A percentile compares a stretch with the other conserved stretches of the same genome.
Evolutionary conservation across 2,113 vertebrate genomes (phyloP).

Genomic region (Labeo rohita): DNA sequence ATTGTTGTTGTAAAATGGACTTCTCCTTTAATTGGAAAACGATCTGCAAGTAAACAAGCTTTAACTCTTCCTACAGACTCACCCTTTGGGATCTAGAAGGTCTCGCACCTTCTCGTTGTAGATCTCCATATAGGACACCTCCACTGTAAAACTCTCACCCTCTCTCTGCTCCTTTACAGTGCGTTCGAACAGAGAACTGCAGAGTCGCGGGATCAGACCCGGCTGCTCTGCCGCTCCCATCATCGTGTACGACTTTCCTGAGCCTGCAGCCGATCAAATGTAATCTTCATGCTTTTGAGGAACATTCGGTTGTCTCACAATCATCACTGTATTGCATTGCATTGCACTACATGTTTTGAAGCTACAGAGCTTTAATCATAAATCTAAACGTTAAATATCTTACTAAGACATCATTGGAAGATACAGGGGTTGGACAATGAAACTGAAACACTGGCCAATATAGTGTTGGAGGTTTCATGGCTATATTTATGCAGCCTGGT

Average conservation of each 20-base stretch:
- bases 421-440: too few relatives aligned
- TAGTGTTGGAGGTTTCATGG: too few relatives aligned
- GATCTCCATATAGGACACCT: constrained; percentile 99
- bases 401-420: too few relatives aligned
- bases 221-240: constrained; percentile 95
- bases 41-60: background rate
- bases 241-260: constrained; percentile 97
- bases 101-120: constrained; percentile 98
- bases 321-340: background rate
- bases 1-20: too few relatives aligned
- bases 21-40: background rate
- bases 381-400: background rate
- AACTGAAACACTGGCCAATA: too few relatives aligned
- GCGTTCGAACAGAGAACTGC: constrained; percentile 93
- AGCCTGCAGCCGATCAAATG: constrained; percentile 75
- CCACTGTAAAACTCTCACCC: constrained; percentile 92
- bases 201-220: constrained; percentile 91
- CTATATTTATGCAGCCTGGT: too few relatives aligned
- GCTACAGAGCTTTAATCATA: background rate
- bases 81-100: constrained; percentile 98
- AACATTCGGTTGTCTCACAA: background rate
- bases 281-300: background rate
- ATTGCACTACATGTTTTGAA: background rate
- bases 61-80: constrained; percentile 42
- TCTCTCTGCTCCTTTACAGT: constrained; percentile 87